These are phyloP conservation scores for Drosophila oshimai DNA, from an alignment of 1,140 invertebrate species.

Conservation along the genomic window DNA sequence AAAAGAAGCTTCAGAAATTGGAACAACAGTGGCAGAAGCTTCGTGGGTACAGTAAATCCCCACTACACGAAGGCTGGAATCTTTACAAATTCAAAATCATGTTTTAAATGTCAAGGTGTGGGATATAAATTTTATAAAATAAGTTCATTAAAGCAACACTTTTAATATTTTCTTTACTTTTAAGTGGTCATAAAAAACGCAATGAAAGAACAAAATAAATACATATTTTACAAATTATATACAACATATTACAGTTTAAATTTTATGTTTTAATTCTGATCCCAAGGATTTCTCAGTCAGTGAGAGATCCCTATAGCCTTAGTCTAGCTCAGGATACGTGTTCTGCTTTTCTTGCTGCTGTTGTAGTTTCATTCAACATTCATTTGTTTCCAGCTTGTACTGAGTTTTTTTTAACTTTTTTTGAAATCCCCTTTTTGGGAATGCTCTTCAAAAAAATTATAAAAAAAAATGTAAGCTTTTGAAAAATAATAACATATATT, in stretches of 20 bases:
- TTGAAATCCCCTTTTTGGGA: constrained; percentile 22
- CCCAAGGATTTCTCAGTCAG: neutral
- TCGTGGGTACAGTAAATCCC: neutral
- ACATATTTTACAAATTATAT: too few species aligned
- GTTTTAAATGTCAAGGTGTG: neutral
- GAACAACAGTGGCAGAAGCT: neutral
- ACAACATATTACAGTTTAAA: too few species aligned
- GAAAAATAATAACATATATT: too few species aligned
- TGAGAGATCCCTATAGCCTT: neutral
- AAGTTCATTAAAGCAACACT: too few species aligned
- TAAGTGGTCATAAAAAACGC: too few species aligned
- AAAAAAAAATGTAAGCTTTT: neutral
- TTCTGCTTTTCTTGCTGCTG: neutral
- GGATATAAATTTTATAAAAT: too few species aligned
- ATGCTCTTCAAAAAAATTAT: constrained; percentile 18
- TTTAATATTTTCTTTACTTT: too few species aligned
- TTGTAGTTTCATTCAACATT: constrained; percentile 48
- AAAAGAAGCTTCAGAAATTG: constrained; percentile 6
- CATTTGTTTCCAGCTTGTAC: constrained; percentile 60
- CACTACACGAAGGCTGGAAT: too few species aligned
- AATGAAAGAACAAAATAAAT: too few species aligned
- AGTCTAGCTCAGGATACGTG: constrained; percentile 2
- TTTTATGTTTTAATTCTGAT: too few species aligned
- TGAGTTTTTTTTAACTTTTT: constrained; percentile 3
- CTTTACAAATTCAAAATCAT: neutral